Base-by-base conservation (phyloP, 1,140 invertebrate species). In the Leptinotarsa undecemlineata region DNA sequence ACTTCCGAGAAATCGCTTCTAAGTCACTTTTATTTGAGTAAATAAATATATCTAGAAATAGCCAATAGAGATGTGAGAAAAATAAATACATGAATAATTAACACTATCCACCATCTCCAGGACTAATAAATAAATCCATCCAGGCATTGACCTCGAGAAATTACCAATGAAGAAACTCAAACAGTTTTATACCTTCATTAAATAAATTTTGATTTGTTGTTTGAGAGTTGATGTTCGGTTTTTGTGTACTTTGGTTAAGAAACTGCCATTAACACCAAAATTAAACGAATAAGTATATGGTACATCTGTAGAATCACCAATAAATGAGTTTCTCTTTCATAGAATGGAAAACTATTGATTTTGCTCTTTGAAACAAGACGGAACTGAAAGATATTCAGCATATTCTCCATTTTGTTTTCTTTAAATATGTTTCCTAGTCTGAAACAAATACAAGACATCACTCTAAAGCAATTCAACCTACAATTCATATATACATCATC, bases 21-120 rank as follows among this genome's bases (percentile, higher is more conserved):
- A 57, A 15, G n/a, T 15, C 51, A 57, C 51, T 6, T 57, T 57
- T 19, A 57, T 57, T 19, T 19, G 51, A 57, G n/a, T 57, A 57
- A 57, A 57, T 57, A 57, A 57, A 57, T 57, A 57, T 19, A 57
- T 57, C 51, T 57, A 14, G 51, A 57, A 57, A 57, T 57, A 57
- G 51, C 51, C 51, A 57, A 57, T 57, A n/a, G 51, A 57, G 51
- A 57, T 57, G 51, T 57, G 51, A 57, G 51, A 57, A 57, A 57
- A 57, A 57, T 57, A 57, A 57, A 57, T 57, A 57, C 51, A 57
- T 57, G 3, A 57, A n/a, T 57, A 57, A 57, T n/a, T 57, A 17
- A 57, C 51, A 57, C 51, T 57, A 57, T 57, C 51, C n/a, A 17
- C 17, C 15, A 57, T 17, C 51, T 57, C n/a, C 51, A 6, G 15